Conservation (phyloP, 2,113 vertebrate genomes). For the Pteronura brasiliensis region DNA sequence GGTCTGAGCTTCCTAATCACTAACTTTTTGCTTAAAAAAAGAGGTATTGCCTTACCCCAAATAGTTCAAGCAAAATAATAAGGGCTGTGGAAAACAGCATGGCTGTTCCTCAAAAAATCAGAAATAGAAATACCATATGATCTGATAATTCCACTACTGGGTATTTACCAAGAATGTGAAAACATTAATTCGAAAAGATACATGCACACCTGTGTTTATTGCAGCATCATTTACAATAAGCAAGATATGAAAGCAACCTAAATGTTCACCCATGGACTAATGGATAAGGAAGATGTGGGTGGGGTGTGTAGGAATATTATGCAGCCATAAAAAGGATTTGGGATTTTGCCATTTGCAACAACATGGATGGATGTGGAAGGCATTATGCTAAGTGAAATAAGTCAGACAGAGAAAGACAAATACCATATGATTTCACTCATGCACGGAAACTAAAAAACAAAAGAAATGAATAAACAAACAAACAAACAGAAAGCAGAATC, state of each 20-base stretch:
- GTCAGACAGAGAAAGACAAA: background rate
- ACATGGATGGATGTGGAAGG: background rate
- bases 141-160: background rate
- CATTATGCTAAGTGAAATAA: background rate
- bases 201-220: background rate
- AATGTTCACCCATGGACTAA: background rate
- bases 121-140: background rate
- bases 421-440: background rate
- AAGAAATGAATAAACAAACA: background rate
- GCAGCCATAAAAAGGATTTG: background rate
- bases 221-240: background rate
- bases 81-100: background rate
- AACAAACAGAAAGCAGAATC: background rate
- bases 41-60: background rate
- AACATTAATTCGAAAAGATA: background rate
- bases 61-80: background rate
- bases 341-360: background rate
- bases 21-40: background rate
- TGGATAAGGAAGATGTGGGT: background rate
- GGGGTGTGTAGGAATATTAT: background rate
- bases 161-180: background rate
- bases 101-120: background rate
- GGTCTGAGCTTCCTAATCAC: background rate
- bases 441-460: background rate
- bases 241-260: background rate